Evolutionary conservation across 2,797 vertebrate genomes (phyloP), one percentile per base, ranked within the genome.

Genomic region (Neosalanx taihuensis): DNA sequence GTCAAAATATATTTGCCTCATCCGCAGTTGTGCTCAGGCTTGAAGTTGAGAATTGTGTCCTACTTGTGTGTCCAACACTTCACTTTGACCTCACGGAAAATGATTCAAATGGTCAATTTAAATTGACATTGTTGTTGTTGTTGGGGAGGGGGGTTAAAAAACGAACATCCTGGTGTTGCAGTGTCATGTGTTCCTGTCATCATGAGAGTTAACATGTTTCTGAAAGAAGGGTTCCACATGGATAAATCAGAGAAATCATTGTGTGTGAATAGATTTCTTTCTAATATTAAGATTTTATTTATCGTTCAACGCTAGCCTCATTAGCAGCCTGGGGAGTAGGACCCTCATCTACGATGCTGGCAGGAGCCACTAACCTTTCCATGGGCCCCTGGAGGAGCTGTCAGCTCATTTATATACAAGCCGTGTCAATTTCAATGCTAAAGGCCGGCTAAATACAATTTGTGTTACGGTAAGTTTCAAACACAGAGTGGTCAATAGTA

Each of bases 331-430:
- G 67, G 30, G 56, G 31, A 58, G 33, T 31, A 20, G 53, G 31
- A 23, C n/a, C 53, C 67, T 69, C 67, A 69, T 69, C 30, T 58
- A 17, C 4, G 30, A 69, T 69, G 56, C 67, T 58, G 56, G 15
- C 53, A 33, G 67, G 56, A 69, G 67, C 56, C 67, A 33, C 67
- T 69, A 69, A 69, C 67, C 67, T 69, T 69, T 69, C 31, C 12
- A 53, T 20, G 9, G 33, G 53, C 56, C 67, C 67, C 56, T 6
- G 20, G 67, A 69, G 67, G 13, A 58, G 53, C 51, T 9, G 29
- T 6, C 6, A 37, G n/a, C 53, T 69, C 67, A 69, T 69, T 58
- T 58, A 35, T 58, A 37, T 58, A 58, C 67, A 69, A 35, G 56
- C 26, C 31, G 58, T 37, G 67, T 69, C 67, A 69, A 58, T 20